These are phyloP conservation scores for Dorcus parallelipipedus DNA, from an alignment of 2,888 invertebrate species.

Conservation along the genomic window DNA sequence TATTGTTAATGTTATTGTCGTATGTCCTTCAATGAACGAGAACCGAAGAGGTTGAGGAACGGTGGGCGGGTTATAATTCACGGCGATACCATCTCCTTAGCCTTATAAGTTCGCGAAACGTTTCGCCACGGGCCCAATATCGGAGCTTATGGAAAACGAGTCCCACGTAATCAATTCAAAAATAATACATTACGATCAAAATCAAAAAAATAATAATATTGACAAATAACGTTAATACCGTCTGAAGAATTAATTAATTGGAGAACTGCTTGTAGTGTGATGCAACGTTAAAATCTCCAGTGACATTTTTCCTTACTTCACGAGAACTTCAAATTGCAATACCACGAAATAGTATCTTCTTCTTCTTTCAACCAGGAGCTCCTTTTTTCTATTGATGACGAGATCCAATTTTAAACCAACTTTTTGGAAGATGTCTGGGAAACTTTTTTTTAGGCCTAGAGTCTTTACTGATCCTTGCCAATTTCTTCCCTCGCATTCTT, in stretches of 20 bases:
- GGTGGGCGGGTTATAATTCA: conserved; percentile 26
- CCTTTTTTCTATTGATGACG: too few species aligned
- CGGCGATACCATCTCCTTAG: conserved; percentile 23
- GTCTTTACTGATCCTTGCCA: too few species aligned
- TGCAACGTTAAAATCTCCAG: too few species aligned
- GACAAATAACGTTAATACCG: background rate
- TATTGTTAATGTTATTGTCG: conserved; percentile 6
- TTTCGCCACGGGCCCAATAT: conserved; percentile 23
- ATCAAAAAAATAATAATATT: background rate
- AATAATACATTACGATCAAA: conserved; percentile 16
- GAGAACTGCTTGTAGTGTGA: background rate
- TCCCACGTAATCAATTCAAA: conserved; percentile 25
- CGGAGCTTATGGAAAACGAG: conserved; percentile 24
- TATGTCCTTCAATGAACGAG: conserved; percentile 13
- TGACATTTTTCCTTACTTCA: too few species aligned
- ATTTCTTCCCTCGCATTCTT: too few species aligned
- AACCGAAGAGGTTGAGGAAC: conserved; percentile 20
- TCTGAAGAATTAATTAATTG: background rate
- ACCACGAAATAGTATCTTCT: too few species aligned
- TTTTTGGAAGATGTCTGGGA: too few species aligned
- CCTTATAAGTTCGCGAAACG: conserved; percentile 21
- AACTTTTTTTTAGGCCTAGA: too few species aligned
- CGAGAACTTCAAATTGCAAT: too few species aligned
- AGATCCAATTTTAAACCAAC: too few species aligned
- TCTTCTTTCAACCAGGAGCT: too few species aligned